phyloP scores from a whole-genome alignment of 2,888 invertebrate species.

The Physocephala rufipes region DNA sequence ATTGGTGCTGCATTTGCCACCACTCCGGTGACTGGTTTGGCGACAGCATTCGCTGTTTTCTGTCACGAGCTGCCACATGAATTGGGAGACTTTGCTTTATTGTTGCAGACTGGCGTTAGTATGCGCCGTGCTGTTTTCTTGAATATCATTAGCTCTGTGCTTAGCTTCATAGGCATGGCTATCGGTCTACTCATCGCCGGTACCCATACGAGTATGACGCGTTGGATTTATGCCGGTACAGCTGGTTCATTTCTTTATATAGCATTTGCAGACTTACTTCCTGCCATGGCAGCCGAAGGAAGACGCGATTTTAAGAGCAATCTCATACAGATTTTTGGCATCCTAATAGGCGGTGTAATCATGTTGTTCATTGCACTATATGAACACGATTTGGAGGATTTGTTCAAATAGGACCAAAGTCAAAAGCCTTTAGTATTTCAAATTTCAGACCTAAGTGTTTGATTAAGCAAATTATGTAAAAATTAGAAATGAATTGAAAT shows the following conservation, averaged over 20 bases:
- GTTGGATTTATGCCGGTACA: constrained; percentile 82
- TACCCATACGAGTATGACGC: constrained; percentile 73
- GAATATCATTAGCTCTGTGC: constrained; percentile 78
- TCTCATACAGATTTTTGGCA: constrained; percentile 73
- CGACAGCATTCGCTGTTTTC: constrained; percentile 81
- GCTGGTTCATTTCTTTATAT: constrained; percentile 85
- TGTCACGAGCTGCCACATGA: constrained; percentile 86
- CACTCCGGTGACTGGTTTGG: constrained; percentile 77
- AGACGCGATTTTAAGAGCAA: constrained; percentile 69
- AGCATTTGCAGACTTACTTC: constrained; percentile 81
- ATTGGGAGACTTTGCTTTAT: constrained; percentile 81
- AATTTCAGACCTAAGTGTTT: neutral
- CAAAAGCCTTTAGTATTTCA: neutral
- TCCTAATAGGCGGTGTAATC: constrained; percentile 74
- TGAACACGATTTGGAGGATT: constrained; percentile 68
- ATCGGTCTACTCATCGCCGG: constrained; percentile 75
- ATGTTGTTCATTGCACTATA: constrained; percentile 80
- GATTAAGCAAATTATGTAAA: neutral
- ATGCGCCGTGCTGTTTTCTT: constrained; percentile 76
- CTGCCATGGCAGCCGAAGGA: constrained; percentile 70
- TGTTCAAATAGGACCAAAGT: constrained; percentile 52
- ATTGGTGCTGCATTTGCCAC: constrained; percentile 82
- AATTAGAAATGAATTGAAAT: neutral
- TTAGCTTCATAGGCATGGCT: constrained; percentile 79
- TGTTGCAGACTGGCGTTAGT: constrained; percentile 80